Evolutionary conservation across 1,140 invertebrate genomes (phyloP), one percentile per base, ranked within the genome.

Genomic region (Ceratoteleas bidentatus): DNA sequence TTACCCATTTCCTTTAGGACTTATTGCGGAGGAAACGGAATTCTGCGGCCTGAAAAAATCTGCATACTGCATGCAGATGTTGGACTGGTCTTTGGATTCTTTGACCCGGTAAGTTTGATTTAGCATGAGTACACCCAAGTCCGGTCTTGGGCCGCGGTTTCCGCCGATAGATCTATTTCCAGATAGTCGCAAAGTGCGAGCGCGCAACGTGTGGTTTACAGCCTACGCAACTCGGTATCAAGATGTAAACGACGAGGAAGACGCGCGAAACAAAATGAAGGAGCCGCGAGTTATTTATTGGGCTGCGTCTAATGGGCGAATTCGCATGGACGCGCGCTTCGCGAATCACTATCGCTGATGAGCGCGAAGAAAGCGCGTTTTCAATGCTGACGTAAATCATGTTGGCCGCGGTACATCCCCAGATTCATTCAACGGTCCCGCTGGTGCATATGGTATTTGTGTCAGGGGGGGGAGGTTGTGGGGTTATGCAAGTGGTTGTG

Each of bases 181-280:
- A 72, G 83, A 82, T 79, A 84, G 43, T 62, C 57, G 45, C 68
- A 34, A 81, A 74, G 73, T 73, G 73, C 73, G 68, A 84, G 65
- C 58, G 76, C 58, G 50, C 66, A 78, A 68, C 66, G 83, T 76
- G 76, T 80, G 72, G 70, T 84, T 82, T 80, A 72, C 80, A 50
- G 40, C 79, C 79, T 75, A 82, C 83, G 75, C 83, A 79, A 38
- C 36, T 49, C n/a, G 15, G 53, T 61, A 81, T 84, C 78, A 61
- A 80, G 78, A 78, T 78, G 72, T 52, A 49, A 60, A 53, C 47
- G 34, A 49, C 32, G 49, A 65, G 43, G 43, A 40, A 77, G 33
- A 68, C 38, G 45, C 64, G 47, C 47, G 47, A 65, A 79, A 75
- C 60, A 68, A 65, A 83, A 78, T 24, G 74, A 65, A 60, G 64